Evolutionary conservation across 2,113 vertebrate species (phyloP).

Genomic region (Noturus placidus): DNA sequence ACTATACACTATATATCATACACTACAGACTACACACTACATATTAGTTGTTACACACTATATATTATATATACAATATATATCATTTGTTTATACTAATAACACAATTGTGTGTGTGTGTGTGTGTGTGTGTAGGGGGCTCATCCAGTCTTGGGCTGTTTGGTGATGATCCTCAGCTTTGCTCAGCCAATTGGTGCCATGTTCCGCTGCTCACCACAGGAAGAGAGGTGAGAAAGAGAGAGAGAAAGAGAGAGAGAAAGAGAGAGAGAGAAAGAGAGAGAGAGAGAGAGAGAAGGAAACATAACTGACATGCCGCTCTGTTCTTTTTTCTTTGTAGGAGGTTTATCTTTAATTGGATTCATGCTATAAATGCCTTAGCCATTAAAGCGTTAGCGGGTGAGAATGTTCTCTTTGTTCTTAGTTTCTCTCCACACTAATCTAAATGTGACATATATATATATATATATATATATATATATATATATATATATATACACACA

Average conservation of each 20-base stretch:
- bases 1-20: no score
- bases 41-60: no score
- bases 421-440: background rate
- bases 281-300: background rate
- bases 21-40: no score
- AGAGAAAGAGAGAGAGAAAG: background rate
- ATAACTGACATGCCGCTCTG: background rate
- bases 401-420: background rate
- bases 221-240: constrained; percentile 54
- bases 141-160: constrained; percentile 64
- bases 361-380: constrained; percentile 59
- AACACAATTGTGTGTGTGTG: background rate
- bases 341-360: constrained; percentile 70
- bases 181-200: constrained; percentile 60
- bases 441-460: no score
- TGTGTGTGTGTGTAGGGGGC: constrained; percentile 60
- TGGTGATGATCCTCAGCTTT: constrained; percentile 62
- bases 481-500: no score
- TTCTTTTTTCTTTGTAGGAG: constrained; percentile 59
- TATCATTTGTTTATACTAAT: background rate
- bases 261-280: background rate
- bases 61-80: background rate
- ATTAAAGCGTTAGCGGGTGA: constrained; percentile 73
- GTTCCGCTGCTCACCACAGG: constrained; percentile 67
- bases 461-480: no score